These are phyloP conservation scores for Pleuronectes platessa DNA, from an alignment of 2,113 vertebrate species.

Conservation along the genomic window DNA sequence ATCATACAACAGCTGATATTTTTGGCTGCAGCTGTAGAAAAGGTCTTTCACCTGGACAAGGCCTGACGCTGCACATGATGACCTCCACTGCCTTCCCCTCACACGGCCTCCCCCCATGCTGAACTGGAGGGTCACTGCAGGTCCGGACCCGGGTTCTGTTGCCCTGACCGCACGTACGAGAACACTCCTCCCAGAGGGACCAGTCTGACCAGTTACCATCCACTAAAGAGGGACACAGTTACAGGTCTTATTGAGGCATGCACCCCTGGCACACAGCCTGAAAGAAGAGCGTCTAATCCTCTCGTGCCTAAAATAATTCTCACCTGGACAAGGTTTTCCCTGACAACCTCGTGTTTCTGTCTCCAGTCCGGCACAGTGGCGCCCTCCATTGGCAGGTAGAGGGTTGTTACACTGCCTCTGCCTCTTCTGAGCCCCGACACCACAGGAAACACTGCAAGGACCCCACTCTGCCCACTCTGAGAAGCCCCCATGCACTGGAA, in stretches of 20 bases:
- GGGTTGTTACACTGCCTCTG: constrained; percentile 90
- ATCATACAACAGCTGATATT: not conserved
- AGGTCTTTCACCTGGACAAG: constrained; percentile 88
- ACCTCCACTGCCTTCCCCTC: constrained; percentile 87
- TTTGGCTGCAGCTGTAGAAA: not conserved
- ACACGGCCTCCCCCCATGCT: constrained; percentile 87
- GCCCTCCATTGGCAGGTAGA: constrained; percentile 91
- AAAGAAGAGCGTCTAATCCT: not conserved
- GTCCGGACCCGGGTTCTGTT: constrained; percentile 90
- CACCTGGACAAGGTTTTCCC: constrained; percentile 91
- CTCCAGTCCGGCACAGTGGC: constrained; percentile 82
- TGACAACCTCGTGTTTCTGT: constrained; percentile 85
- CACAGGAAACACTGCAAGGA: constrained; percentile 91
- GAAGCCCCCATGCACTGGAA: constrained; percentile 91
- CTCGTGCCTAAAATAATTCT: not conserved
- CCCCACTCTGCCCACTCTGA: constrained; percentile 92
- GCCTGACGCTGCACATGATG: constrained; percentile 87
- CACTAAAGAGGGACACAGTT: constrained; percentile 78
- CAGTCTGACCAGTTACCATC: constrained; percentile 94
- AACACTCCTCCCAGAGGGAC: constrained; percentile 95
- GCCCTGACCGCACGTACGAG: constrained; percentile 90
- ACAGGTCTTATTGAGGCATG: not conserved
- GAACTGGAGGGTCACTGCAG: constrained; percentile 87
- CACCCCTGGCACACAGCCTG: not conserved
- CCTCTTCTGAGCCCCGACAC: constrained; percentile 88